phyloP scores from a whole-genome alignment of 2,888 invertebrate genomes.

The Cremastinae sp. region DNA sequence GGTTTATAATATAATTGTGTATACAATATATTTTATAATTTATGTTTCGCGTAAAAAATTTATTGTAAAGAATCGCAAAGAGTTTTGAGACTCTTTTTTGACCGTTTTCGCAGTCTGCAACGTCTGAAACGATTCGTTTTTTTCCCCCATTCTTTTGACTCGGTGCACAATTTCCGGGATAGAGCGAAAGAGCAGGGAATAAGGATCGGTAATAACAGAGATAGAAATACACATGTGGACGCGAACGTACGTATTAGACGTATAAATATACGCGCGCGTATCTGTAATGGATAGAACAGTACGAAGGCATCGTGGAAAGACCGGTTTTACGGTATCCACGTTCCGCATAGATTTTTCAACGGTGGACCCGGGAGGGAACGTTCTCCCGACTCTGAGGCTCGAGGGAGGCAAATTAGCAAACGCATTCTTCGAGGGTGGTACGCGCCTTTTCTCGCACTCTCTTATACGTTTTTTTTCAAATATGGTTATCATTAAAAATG shows the following conservation, averaged over 20 bases:
- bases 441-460: conserved; percentile 12
- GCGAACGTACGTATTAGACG: background rate
- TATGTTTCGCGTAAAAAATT: no score
- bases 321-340: conserved; percentile 64
- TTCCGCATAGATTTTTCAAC: conserved; percentile 61
- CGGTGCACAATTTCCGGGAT: conserved; percentile 19
- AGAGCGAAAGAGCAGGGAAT: conserved; percentile 15
- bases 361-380: conserved; percentile 16
- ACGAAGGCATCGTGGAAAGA: conserved; percentile 51
- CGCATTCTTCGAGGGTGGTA: conserved; percentile 59
- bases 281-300: conserved; percentile 20
- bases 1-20: no score
- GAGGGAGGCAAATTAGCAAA: conserved; percentile 42
- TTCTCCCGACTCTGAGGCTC: no score
- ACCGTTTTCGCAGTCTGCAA: no score
- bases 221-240: conserved; percentile 32
- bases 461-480: background rate
- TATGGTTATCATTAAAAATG: no score
- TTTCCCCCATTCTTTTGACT: no score
- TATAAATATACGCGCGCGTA: conserved; percentile 1
- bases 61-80: no score
- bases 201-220: conserved; percentile 39
- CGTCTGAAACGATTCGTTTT: no score
- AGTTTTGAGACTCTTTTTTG: no score
- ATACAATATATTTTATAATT: no score